Percentiles rank a stretch among this genome's conserved stretches.
Conservation (phyloP, 1,140 invertebrate species). For the Magallana ariakensis region DNA sequence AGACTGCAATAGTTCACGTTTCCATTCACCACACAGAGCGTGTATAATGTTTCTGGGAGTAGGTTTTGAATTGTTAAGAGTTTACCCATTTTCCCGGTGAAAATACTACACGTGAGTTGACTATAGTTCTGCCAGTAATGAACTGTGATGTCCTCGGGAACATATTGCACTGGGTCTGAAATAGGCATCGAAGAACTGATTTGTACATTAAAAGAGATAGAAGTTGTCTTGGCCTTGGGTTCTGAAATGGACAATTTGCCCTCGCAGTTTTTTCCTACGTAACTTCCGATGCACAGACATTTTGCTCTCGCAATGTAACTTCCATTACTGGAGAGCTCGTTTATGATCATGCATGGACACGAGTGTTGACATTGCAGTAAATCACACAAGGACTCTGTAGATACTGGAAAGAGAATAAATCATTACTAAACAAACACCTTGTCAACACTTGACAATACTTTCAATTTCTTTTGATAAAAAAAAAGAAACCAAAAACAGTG, state of each 20-base stretch:
- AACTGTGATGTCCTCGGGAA: background rate
- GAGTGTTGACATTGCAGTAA: conserved; percentile 5
- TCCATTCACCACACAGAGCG: background rate
- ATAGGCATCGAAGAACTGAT: background rate
- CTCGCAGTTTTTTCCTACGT: background rate
- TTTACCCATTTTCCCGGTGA: background rate
- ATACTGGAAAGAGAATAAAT: conserved; percentile 7
- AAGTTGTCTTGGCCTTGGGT: background rate
- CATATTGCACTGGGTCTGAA: background rate
- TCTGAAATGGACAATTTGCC: background rate
- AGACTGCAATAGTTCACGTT: background rate
- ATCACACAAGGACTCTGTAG: background rate
- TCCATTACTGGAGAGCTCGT: background rate
- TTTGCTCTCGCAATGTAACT: background rate
- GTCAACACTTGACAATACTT: background rate
- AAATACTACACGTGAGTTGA: background rate
- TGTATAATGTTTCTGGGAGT: background rate
- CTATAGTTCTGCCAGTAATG: conserved; percentile 22
- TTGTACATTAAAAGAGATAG: background rate
- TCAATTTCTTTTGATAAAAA: background rate
- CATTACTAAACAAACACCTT: background rate
- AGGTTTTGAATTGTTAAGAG: background rate
- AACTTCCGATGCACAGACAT: conserved; percentile 8
- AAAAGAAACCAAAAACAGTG: background rate
- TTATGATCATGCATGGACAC: conserved; percentile 5